Percentiles rank a stretch among this genome's conserved stretches.
Evolutionary conservation across 2,797 vertebrate species (phyloP).

Genomic region (Antrozous pallidus): DNA sequence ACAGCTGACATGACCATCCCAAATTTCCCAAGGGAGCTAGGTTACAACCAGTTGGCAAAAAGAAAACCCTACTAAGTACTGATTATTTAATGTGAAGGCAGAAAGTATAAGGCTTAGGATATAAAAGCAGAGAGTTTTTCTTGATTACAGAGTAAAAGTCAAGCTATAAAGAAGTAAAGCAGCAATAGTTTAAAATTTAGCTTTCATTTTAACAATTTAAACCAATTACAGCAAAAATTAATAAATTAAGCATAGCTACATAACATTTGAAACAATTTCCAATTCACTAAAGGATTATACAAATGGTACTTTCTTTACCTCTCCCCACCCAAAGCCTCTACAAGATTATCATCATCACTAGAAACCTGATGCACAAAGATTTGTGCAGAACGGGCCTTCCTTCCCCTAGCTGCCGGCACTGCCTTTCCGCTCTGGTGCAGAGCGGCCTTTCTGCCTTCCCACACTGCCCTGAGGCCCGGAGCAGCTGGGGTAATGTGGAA

Average conservation of each 20-base stretch:
- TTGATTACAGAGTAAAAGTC: background rate
- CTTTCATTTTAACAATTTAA: slow-evolving; percentile 14
- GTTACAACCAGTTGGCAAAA: slow-evolving; percentile 23
- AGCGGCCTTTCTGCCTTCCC: no score
- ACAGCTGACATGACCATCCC: slow-evolving; percentile 67
- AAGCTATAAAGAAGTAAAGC: background rate
- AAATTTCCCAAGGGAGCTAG: slow-evolving; percentile 59
- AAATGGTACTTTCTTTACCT: background rate
- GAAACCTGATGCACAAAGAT: no score
- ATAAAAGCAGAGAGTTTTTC: background rate
- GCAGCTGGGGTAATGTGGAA: no score
- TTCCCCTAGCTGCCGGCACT: no score
- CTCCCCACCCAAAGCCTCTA: background rate
- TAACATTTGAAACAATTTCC: slow-evolving; percentile 38
- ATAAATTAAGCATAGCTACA: background rate
- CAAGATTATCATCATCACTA: background rate
- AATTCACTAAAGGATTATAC: background rate
- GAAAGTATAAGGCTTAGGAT: background rate
- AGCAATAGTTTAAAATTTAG: background rate
- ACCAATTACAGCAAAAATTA: background rate
- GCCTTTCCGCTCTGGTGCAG: no score
- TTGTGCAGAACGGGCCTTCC: no score
- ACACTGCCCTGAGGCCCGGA: no score
- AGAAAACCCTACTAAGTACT: slow-evolving; percentile 33
- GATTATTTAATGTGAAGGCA: slow-evolving; percentile 45